Evolutionary conservation across 2,888 invertebrate species (phyloP).

Genomic region (Erpobdella octoculata): DNA sequence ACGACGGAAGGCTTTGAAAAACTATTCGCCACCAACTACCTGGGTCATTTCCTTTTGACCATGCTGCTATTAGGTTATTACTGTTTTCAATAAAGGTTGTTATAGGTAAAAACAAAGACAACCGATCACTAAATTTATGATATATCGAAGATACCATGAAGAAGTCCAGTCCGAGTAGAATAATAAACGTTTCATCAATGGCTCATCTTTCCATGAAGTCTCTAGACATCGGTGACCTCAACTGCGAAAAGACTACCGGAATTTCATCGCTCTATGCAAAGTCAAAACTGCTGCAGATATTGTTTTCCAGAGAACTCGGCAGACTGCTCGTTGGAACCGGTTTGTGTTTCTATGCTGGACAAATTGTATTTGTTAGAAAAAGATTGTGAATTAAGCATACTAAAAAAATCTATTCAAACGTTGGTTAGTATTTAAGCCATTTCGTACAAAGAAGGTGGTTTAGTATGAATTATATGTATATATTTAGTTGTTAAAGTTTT

Average conservation of each 20-base stretch:
- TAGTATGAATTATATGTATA: no score
- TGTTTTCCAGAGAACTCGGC: conserved; percentile 48
- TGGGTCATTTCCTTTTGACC: conserved; percentile 84
- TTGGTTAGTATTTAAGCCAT: no score
- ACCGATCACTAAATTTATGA: neutral
- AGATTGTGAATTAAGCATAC: no score
- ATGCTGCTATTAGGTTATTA: conserved; percentile 63
- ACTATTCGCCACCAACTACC: conserved; percentile 86
- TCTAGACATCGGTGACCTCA: conserved; percentile 39
- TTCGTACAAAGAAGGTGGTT: no score
- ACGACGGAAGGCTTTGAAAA: conserved; percentile 69
- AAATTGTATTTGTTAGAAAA: no score
- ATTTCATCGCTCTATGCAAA: conserved; percentile 42
- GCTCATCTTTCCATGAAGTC: conserved; percentile 39
- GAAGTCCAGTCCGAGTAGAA: conserved; percentile 34
- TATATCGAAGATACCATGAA: conserved; percentile 29
- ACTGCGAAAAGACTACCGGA: conserved; percentile 21
- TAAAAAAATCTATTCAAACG: no score
- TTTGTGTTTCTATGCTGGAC: no score
- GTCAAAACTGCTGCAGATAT: conserved; percentile 48
- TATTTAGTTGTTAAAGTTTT: no score
- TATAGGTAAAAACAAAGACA: neutral
- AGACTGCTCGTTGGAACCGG: conserved; percentile 40
- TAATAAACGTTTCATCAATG: conserved; percentile 41
- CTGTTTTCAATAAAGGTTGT: neutral